Percentiles rank a stretch among this genome's conserved stretches.
Evolutionary conservation across 2,888 invertebrate genomes (phyloP).

Genomic region (Lordiphosa andalusiaca): DNA sequence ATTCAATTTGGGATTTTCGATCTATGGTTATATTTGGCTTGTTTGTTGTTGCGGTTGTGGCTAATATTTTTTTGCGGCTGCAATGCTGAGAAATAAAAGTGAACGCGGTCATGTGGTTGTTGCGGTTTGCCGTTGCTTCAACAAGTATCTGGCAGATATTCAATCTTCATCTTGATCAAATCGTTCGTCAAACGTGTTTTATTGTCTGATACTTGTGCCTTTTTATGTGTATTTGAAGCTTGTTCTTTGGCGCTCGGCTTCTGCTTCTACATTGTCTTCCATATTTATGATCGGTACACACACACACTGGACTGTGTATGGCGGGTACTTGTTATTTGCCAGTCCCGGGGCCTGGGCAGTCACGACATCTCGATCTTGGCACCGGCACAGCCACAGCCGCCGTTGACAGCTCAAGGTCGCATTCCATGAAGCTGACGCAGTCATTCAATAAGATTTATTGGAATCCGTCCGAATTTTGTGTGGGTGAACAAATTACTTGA

Average conservation of each 20-base stretch:
- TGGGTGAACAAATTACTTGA: too few species aligned
- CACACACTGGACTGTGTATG: background rate
- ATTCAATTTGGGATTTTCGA: constrained; percentile 6
- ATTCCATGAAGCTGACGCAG: constrained; percentile 68
- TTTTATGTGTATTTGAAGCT: constrained; percentile 33
- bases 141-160: constrained; percentile 13
- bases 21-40: constrained; percentile 11
- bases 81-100: constrained; percentile 66
- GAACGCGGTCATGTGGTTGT: constrained; percentile 46
- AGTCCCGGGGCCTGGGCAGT: constrained; percentile 43
- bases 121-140: constrained; percentile 38
- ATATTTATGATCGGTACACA: constrained; percentile 10
- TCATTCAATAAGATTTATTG: constrained; percentile 47
- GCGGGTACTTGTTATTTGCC: constrained; percentile 34
- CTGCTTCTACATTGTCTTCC: constrained; percentile 41
- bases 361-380: constrained; percentile 55
- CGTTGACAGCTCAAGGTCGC: constrained; percentile 71
- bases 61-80: constrained; percentile 25
- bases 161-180: constrained; percentile 67
- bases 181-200: constrained; percentile 70
- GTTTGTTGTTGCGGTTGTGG: constrained; percentile 40
- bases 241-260: constrained; percentile 14
- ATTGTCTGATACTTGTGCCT: constrained; percentile 63
- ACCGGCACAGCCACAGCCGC: constrained; percentile 18
- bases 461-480: background rate